phyloP scores from a whole-genome alignment of 2,888 invertebrate species.

The Drosophila paranaensis region DNA sequence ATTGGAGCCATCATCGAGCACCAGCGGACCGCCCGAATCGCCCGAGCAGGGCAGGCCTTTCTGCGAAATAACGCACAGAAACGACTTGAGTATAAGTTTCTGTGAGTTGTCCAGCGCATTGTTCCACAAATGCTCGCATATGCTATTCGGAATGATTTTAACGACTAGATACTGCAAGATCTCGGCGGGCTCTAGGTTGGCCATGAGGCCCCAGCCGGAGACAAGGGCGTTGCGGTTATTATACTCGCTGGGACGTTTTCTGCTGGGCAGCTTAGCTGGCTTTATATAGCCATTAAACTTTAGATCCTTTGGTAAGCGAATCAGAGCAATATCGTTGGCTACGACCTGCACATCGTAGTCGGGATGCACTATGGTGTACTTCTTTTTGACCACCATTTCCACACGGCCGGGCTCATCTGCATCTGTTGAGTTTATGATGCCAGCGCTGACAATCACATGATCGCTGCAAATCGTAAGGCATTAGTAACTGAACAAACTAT shows the following conservation, averaged over 20 bases:
- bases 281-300: constrained; percentile 10
- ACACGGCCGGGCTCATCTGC: background rate
- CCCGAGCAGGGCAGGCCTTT: constrained; percentile 59
- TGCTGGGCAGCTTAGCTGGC: constrained; percentile 43
- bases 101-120: constrained; percentile 3
- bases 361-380: constrained; percentile 38
- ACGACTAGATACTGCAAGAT: constrained; percentile 40
- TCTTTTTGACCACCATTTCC: constrained; percentile 10
- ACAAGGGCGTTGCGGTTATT: constrained; percentile 24
- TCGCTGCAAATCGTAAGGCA: constrained; percentile 22
- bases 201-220: constrained; percentile 62
- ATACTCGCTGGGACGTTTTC: background rate
- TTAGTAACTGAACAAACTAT: background rate
- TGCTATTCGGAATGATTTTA: constrained; percentile 45
- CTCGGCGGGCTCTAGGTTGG: constrained; percentile 4
- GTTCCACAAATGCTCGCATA: constrained; percentile 54
- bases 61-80: constrained; percentile 51
- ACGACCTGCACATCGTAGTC: constrained; percentile 11
- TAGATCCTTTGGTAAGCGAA: constrained; percentile 35
- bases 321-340: constrained; percentile 52
- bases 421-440: constrained; percentile 15
- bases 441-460: constrained; percentile 34
- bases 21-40: constrained; percentile 63
- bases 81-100: constrained; percentile 38
- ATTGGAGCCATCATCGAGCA: constrained; percentile 40